Conservation (phyloP, 2,888 invertebrate genomes). For the Pristionchus maxplancki region DNA sequence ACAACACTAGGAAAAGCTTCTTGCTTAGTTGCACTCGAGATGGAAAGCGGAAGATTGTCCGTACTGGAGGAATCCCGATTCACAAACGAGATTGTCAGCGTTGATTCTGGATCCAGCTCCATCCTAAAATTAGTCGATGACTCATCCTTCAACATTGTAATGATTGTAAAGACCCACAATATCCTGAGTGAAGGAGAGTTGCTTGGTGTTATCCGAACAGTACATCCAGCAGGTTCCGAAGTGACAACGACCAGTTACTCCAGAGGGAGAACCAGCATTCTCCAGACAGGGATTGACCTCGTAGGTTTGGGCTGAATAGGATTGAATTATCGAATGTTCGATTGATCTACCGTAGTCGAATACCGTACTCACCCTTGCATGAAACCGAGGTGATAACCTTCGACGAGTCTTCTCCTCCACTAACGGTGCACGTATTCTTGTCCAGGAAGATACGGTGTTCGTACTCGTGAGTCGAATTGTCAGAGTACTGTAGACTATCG, state of each 20-base stretch:
- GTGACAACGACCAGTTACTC: constrained; percentile 31
- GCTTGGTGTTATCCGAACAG: constrained; percentile 12
- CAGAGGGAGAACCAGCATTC: neutral
- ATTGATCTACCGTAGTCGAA: constrained; percentile 29
- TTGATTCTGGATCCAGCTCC: neutral
- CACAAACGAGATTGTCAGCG: neutral
- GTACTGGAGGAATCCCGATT: neutral
- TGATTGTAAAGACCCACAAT: neutral
- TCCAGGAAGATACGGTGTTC: neutral
- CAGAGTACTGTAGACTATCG: constrained; percentile 7
- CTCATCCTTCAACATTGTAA: neutral
- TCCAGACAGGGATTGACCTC: neutral
- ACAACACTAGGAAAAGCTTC: too few relatives aligned
- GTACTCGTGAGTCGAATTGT: neutral
- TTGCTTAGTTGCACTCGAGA: neutral
- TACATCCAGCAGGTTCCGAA: constrained; percentile 41
- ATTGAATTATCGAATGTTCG: neutral
- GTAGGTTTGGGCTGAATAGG: neutral
- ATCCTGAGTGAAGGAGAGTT: constrained; percentile 6
- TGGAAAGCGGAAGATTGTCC: neutral
- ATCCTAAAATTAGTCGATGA: neutral
- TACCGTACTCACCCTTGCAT: constrained; percentile 32
- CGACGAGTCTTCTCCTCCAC: neutral
- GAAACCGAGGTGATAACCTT: neutral
- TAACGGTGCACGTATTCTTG: neutral